Base-by-base conservation (phyloP, 2,797 vertebrate species). In the Potorous gilbertii region DNA sequence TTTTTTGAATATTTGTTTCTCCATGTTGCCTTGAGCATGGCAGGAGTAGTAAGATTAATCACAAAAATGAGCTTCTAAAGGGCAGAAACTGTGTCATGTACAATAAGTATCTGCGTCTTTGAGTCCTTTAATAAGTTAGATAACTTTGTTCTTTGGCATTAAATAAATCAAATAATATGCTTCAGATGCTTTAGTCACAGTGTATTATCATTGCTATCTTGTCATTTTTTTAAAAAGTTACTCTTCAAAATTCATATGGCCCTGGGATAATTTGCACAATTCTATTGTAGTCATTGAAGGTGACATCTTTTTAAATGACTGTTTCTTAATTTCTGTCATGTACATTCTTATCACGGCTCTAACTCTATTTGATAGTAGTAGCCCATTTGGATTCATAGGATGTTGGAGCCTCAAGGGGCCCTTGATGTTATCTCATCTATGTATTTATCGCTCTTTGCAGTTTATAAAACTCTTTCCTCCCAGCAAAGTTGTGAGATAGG, bases 1-100 rank as follows among this genome's bases (percentile, higher is more conserved):
- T 96, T 96, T n/a, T 93, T 89, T 95, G 89, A 95, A 94, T 94
- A 95, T 66, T 97, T 96, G 89, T 94, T 94, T 97, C 74, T 94
- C 55, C 28, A 16, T 91, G 46, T 94, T 95, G 62, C 94, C 97
- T 97, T 97, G 97, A 95, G 94, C 95, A 96, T 97, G 95, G 59
- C 57, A 90, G 46, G 95, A 62, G 55, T 28, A 59, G 92, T 29
- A 54, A 93, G 92, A 97, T 96, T 97, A 95, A 97, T 96, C 93
- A 50, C 93, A 93, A 54, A 92, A 95, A 16, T 96, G 92, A 92
- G 62, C 91, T 94, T 97, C 94, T 90, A 66, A 90, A 97, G 94
- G 94, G 93, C 95, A 96, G 90, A 97, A 97, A 96, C 96, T 96
- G 94, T 97, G 96, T 96, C 96, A 97, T 92, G 87, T 50, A 29